Percentiles rank a stretch among this genome's conserved stretches.
Evolutionary conservation across 92 coral and sea anemone species (phyloP).

Genomic region (Scolanthus callimorphus): DNA sequence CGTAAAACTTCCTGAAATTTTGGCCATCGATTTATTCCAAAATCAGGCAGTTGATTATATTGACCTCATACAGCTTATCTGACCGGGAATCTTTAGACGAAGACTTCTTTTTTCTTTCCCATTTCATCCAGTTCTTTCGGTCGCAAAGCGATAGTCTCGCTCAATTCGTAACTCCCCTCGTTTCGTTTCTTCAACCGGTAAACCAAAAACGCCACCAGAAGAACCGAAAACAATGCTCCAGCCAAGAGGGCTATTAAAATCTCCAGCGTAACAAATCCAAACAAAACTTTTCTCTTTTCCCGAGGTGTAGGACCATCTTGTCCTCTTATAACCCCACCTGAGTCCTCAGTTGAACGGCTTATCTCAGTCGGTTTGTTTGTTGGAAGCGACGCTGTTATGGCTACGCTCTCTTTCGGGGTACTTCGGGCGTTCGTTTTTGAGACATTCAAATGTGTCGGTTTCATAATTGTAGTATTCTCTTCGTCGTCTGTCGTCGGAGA

Average conservation of each 20-base stretch:
- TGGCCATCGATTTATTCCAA: no score
- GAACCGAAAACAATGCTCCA: slow-evolving; percentile 71
- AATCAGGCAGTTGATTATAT: no score
- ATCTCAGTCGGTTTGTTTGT: no score
- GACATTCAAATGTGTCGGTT: no score
- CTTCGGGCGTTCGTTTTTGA: no score
- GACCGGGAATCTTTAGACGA: slow-evolving; percentile 49
- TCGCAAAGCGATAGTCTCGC: slow-evolving; percentile 61
- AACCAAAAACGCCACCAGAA: slow-evolving; percentile 67
- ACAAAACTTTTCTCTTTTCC: slow-evolving; percentile 33
- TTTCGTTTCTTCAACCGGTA: slow-evolving; percentile 79
- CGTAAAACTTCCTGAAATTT: no score
- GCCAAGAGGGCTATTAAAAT: slow-evolving; percentile 79
- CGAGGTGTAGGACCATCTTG: slow-evolving; percentile 6
- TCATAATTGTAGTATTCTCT: no score
- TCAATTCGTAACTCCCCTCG: slow-evolving; percentile 83
- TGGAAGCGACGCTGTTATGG: no score
- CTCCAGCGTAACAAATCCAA: slow-evolving; percentile 76
- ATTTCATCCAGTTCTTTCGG: slow-evolving; percentile 45
- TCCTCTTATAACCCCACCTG: not conserved
- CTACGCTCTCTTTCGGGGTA: no score
- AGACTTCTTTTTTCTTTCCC: slow-evolving; percentile 77
- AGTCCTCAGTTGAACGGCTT: no score
- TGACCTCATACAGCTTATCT: no score
- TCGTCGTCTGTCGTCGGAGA: no score